These are phyloP conservation scores for Agelaius tricolor DNA, from an alignment of 2,113 vertebrate genomes.

Conservation along the genomic window DNA sequence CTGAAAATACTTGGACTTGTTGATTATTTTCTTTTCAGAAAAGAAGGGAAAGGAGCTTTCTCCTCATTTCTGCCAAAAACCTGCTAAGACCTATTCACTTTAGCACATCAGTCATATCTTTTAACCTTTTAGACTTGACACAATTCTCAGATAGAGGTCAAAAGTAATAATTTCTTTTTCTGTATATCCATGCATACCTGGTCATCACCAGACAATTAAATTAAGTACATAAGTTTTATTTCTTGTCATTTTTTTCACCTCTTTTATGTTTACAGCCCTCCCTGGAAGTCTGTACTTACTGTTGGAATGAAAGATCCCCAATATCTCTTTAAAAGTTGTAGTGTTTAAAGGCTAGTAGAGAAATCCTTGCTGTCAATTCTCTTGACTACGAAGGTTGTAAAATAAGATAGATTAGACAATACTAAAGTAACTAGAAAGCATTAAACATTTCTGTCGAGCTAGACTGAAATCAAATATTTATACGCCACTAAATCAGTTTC, in stretches of 20 bases:
- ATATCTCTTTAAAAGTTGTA: background rate
- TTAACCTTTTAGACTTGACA: background rate
- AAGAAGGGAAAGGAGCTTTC: background rate
- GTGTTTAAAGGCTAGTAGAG: background rate
- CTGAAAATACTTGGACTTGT: background rate
- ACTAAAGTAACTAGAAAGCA: slow-evolving; percentile 12
- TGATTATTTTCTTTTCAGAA: background rate
- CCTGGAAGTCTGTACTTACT: background rate
- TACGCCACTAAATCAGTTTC: slow-evolving; percentile 46
- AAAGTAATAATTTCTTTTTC: background rate
- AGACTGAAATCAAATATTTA: slow-evolving; percentile 58
- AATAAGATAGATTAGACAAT: slow-evolving; percentile 49
- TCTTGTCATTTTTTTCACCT: background rate
- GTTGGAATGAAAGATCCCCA: background rate
- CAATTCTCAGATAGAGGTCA: background rate
- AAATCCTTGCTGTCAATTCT: slow-evolving; percentile 31
- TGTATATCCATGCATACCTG: rapidly evolving
- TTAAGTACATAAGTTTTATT: background rate
- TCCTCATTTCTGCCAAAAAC: background rate
- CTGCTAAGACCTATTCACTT: background rate
- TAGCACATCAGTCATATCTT: background rate
- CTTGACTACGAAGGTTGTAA: background rate
- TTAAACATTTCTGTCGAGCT: slow-evolving; percentile 38
- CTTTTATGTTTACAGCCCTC: background rate
- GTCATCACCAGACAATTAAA: background rate